Percentiles rank a stretch among this genome's conserved stretches.
Conservation (phyloP, 1,140 invertebrate genomes). For the Drosophila auraria region DNA sequence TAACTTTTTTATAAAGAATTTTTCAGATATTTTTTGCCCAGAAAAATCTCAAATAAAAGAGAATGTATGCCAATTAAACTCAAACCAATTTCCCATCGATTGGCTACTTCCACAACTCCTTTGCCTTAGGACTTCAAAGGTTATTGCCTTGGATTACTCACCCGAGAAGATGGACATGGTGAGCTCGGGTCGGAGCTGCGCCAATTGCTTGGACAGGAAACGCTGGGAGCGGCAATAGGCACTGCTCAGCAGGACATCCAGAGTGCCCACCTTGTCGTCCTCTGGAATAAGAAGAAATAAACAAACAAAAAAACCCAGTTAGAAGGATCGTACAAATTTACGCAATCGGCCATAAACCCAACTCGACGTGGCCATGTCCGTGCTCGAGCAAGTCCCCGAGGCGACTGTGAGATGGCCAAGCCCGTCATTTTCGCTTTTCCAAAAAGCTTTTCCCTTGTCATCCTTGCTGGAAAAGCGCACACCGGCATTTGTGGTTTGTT, state of each 20-base stretch:
- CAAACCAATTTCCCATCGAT: background rate
- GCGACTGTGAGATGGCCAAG: conserved; percentile 26
- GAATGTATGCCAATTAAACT: background rate
- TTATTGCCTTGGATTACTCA: conserved; percentile 84
- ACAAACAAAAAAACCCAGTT: conserved; percentile 27
- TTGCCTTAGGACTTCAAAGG: background rate
- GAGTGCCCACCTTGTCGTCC: conserved; percentile 89
- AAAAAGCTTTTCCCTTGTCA: conserved; percentile 36
- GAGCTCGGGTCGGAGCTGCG: conserved; percentile 96
- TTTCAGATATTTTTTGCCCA: no score
- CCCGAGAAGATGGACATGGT: conserved; percentile 99
- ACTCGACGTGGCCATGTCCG: conserved; percentile 36
- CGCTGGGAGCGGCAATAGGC: conserved; percentile 96
- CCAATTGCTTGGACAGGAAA: conserved; percentile 95
- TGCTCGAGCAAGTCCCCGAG: conserved; percentile 28
- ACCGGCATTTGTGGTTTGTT: conserved; percentile 32
- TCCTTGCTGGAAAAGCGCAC: conserved; percentile 16
- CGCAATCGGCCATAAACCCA: conserved; percentile 3
- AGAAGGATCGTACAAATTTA: background rate
- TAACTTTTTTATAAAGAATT: no score
- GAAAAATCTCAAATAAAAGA: no score
- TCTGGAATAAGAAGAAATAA: conserved; percentile 79
- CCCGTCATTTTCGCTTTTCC: conserved; percentile 14
- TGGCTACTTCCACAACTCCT: no score
- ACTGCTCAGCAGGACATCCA: conserved; percentile 93